phyloP scores from a whole-genome alignment of 37 sponge, comb jelly and placozoan genomes.

The Dysidea cf. avara region DNA sequence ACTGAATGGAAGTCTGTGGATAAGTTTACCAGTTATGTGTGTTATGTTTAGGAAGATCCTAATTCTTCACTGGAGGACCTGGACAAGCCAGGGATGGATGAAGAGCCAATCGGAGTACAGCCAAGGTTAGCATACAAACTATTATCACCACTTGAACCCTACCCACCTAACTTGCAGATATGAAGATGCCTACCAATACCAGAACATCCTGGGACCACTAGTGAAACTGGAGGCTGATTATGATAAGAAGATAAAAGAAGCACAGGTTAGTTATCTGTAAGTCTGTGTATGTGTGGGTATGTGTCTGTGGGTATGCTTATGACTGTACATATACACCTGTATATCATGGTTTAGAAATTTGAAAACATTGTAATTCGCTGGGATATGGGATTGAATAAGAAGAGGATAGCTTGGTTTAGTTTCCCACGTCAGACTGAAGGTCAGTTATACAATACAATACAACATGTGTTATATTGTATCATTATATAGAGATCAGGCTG shows the following conservation, averaged over 20 bases:
- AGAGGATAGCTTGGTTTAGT: conserved; percentile 93
- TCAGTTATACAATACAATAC: conserved; percentile 1
- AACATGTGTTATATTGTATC: neutral
- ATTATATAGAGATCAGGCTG: conserved; percentile 79
- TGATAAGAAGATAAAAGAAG: conserved; percentile 92
- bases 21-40: neutral
- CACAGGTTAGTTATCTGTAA: no score
- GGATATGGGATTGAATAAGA: conserved; percentile 95
- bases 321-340: no score
- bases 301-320: no score
- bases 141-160: neutral
- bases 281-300: no score
- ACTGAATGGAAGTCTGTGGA: no score
- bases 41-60: conserved; percentile 54
- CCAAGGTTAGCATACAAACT: conserved; percentile 40
- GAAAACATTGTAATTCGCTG: conserved; percentile 91
- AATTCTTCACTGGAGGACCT: conserved; percentile 83
- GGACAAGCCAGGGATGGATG: conserved; percentile 94
- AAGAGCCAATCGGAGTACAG: conserved; percentile 78
- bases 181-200: conserved; percentile 97
- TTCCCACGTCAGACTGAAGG: conserved; percentile 84
- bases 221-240: conserved; percentile 98
- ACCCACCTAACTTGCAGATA: conserved; percentile 55
- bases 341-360: no score
- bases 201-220: conserved; percentile 95